phyloP scores from a whole-genome alignment of 2,113 vertebrate genomes.

The Agelaius tricolor region DNA sequence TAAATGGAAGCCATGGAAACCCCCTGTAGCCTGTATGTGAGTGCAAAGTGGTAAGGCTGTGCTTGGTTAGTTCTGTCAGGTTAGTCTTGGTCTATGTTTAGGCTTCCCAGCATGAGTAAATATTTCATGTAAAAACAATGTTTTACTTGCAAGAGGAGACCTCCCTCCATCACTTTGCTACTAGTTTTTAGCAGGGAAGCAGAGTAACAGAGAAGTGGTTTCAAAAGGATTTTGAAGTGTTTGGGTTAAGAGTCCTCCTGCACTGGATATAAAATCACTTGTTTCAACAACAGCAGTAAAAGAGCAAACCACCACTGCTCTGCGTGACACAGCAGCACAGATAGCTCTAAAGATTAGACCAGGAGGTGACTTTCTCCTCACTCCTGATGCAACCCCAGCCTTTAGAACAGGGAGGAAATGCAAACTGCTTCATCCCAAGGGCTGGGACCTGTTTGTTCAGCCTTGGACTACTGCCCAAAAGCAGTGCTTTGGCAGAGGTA shows the following conservation, averaged over 20 bases:
- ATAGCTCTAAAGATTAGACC: background rate
- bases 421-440: background rate
- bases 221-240: constrained; percentile 41
- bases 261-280: constrained; percentile 22
- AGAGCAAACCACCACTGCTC: background rate
- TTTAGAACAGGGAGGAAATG: background rate
- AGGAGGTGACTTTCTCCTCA: background rate
- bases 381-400: background rate
- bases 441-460: constrained; percentile 1
- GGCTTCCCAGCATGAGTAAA: background rate
- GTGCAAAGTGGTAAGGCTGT: background rate
- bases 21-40: background rate
- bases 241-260: constrained; percentile 35
- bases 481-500: background rate
- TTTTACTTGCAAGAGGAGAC: background rate
- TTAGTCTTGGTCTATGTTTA: background rate
- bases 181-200: constrained; percentile 2
- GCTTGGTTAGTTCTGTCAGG: background rate
- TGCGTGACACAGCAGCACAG: background rate
- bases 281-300: constrained; percentile 34
- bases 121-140: background rate
- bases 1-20: background rate
- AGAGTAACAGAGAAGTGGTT: constrained; percentile 33
- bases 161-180: background rate
- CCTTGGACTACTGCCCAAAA: background rate